phyloP scores from a whole-genome alignment of 2,888 invertebrate genomes.

The Pasiphila rectangulata region DNA sequence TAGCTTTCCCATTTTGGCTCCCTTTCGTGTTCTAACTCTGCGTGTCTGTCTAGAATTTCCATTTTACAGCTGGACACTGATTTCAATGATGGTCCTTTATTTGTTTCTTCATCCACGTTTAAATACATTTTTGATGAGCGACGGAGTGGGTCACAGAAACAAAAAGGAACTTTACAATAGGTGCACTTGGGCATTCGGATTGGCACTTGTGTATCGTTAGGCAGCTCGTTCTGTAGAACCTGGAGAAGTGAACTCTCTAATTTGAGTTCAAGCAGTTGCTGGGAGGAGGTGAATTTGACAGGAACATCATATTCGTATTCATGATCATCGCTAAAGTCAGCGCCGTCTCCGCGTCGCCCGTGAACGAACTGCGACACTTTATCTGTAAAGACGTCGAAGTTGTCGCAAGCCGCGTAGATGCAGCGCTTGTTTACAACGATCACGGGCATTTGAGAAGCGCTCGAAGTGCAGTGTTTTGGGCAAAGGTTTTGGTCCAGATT shows the following conservation, averaged over 20 bases:
- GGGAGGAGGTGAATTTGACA: constrained; percentile 46
- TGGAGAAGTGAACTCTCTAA: constrained; percentile 65
- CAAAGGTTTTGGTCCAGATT: constrained; percentile 53
- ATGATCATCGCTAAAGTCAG: constrained; percentile 51
- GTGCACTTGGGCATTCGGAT: constrained; percentile 50
- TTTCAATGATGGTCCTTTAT: constrained; percentile 23
- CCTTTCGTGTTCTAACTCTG: constrained; percentile 49
- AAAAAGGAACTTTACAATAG: constrained; percentile 51
- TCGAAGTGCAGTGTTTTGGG: constrained; percentile 57
- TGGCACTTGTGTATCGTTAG: constrained; percentile 47
- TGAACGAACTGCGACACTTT: constrained; percentile 54
- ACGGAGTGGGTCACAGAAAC: constrained; percentile 49
- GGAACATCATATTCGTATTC: constrained; percentile 53
- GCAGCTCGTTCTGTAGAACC: constrained; percentile 57
- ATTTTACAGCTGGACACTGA: constrained; percentile 43
- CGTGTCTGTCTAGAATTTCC: constrained; percentile 38
- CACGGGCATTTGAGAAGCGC: constrained; percentile 59
- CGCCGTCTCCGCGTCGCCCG: constrained; percentile 48
- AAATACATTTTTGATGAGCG: constrained; percentile 30
- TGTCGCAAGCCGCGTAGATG: constrained; percentile 67
- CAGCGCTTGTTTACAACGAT: constrained; percentile 62
- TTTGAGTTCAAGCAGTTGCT: constrained; percentile 50
- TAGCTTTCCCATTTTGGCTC: constrained; percentile 66
- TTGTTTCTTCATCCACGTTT: not conserved
- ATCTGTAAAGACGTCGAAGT: constrained; percentile 55